A percentile compares a stretch with the other conserved stretches of the same genome.
These are phyloP conservation scores for Neostethus bicornis DNA, from an alignment of 2,797 vertebrate genomes.

Conservation along the genomic window DNA sequence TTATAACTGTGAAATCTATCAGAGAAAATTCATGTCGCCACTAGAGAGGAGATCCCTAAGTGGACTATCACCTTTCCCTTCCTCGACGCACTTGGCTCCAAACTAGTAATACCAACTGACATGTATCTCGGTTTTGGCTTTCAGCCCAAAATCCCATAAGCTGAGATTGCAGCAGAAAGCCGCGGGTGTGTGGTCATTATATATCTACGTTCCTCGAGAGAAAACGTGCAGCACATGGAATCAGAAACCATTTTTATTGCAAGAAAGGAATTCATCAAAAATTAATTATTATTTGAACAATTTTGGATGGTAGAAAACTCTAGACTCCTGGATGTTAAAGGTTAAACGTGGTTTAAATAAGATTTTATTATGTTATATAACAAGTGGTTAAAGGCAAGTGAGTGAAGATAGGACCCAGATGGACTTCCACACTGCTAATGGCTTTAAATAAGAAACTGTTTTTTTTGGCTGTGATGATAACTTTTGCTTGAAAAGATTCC, in stretches of 20 bases:
- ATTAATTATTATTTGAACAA: not conserved
- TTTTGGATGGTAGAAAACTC: not conserved
- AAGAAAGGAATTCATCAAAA: not conserved
- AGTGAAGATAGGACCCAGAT: constrained; percentile 8
- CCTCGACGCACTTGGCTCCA: not conserved
- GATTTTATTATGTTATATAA: constrained; percentile 1
- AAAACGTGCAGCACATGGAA: constrained; percentile 5
- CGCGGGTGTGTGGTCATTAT: constrained; percentile 25
- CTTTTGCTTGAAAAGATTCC: not conserved
- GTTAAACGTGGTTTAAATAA: constrained; percentile 11
- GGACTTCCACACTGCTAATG: not conserved
- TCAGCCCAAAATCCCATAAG: constrained; percentile 7
- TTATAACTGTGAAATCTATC: constrained; percentile 40
- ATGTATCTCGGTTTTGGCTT: constrained; percentile 22
- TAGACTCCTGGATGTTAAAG: constrained; percentile 1
- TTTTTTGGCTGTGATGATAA: constrained; percentile 3
- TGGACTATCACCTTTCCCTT: constrained; percentile 26
- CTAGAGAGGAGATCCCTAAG: constrained; percentile 24
- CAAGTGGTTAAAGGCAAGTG: constrained; percentile 7
- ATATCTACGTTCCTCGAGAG: not conserved
- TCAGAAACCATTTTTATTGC: constrained; percentile 3
- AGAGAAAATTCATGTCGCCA: constrained; percentile 11
- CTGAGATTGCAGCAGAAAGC: constrained; percentile 3
- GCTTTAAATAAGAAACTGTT: constrained; percentile 11
- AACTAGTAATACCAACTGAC: constrained; percentile 16